Conservation (phyloP, 2,888 invertebrate species). For the Ophion obscuratus region DNA sequence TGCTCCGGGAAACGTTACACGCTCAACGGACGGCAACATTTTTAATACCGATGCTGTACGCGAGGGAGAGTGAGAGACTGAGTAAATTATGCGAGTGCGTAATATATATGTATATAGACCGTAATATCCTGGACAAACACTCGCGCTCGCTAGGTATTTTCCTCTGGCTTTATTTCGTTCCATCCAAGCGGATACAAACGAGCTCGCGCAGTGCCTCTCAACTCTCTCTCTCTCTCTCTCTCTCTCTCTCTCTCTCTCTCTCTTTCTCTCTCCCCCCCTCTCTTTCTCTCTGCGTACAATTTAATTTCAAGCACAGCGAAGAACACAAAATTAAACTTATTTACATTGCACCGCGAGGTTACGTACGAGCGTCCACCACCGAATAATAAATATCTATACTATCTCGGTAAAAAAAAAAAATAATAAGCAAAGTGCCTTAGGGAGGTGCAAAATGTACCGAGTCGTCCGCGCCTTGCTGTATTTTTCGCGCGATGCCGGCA, state of each 20-base stretch:
- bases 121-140: conserved; percentile 40
- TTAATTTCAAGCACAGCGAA: background rate
- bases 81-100: conserved; percentile 42
- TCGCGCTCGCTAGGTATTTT: conserved; percentile 66
- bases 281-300: background rate
- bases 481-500: background rate
- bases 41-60: conserved; percentile 31
- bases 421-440: background rate
- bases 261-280: too few species aligned
- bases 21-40: conserved; percentile 51
- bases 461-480: conserved; percentile 1
- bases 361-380: background rate
- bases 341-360: background rate
- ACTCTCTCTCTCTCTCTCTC: conserved; percentile 12
- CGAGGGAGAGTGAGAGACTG: conserved; percentile 4
- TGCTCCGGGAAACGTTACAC: conserved; percentile 59
- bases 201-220: conserved; percentile 59
- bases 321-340: conserved; percentile 8
- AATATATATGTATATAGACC: background rate
- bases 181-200: conserved; percentile 72
- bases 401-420: background rate
- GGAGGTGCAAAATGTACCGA: conserved; percentile 12
- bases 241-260: background rate
- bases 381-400: conserved; percentile 30
- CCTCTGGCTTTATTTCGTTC: conserved; percentile 74